These are phyloP conservation scores for Apostichopus parvimensis DNA, from an alignment of 35 echinoderm and acorn worm species.

Conservation along the genomic window DNA sequence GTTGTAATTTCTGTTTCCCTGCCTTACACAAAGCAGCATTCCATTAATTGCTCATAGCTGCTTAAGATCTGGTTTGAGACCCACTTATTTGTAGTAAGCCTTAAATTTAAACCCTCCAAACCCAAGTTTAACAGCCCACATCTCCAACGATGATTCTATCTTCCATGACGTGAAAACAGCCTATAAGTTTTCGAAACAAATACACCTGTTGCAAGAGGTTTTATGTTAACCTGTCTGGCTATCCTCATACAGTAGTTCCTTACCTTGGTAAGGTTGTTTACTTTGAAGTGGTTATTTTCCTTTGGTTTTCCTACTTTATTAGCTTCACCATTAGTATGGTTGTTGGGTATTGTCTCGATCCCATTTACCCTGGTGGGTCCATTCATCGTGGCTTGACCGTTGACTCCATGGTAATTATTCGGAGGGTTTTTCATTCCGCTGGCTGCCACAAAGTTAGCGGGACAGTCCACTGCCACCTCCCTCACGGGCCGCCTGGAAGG, in stretches of 20 bases:
- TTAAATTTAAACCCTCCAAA: no score
- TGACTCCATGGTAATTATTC: constrained; percentile 21
- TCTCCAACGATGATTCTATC: no score
- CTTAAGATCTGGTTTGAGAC: no score
- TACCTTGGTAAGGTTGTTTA: constrained; percentile 39
- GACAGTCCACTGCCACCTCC: constrained; percentile 95
- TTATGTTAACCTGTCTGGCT: no score
- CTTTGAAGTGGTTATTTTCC: constrained; percentile 30
- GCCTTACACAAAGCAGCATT: no score
- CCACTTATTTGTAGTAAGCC: no score
- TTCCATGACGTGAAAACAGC: no score
- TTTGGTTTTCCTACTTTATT: constrained; percentile 25
- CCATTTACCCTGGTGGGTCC: constrained; percentile 64
- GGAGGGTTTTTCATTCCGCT: constrained; percentile 99
- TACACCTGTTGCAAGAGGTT: no score
- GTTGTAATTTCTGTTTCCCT: no score
- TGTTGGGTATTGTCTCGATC: constrained; percentile 33
- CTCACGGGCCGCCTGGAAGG: constrained; percentile 50
- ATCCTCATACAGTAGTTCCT: neutral
- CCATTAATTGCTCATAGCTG: no score
- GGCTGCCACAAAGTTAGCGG: constrained; percentile 94
- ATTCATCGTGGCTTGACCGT: constrained; percentile 74
- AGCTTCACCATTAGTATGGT: constrained; percentile 48
- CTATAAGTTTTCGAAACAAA: no score
- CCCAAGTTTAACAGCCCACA: no score